Evolutionary conservation across 2,797 vertebrate species (phyloP), one percentile per base, ranked within the genome.

Genomic region (Centroberyx gerrardi): DNA sequence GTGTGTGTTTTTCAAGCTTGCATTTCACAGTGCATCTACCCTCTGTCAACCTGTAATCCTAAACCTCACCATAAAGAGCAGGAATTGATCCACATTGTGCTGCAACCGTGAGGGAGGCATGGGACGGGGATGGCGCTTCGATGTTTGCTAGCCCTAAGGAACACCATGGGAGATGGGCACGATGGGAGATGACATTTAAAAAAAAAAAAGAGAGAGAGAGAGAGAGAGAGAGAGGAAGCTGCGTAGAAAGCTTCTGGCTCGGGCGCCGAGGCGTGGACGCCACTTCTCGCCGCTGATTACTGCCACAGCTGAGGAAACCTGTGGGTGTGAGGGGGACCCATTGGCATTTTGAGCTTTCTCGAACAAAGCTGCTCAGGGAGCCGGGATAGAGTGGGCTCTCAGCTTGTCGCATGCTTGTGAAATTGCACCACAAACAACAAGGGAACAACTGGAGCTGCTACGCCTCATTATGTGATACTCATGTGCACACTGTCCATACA

Each of bases 111-210:
- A 80, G 49, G 9, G 60, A 58, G 55, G 22, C 22, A 22, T 22
- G 22, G 22, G 22, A 22, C 1, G 22, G 33, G 3, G 17, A 53
- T 69, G 61, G 22, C 56, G 76, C 80, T 54, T 77, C 53, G 5
- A 64, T 88, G 83, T 83, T 87, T 89, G 78, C 81, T 81, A 71
- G 78, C 86, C 70, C 22, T 0, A 60, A 83, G 74, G 87, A 82
- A 78, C 79, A 75, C 66, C 54, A 66, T 4, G 36, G 76, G 62
- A 84, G 78, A 81, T 69, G 66, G 83, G 61, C 76, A 76, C 38
- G 31, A 88, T 79, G 78, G 73, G 64, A 85, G 74, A 74, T 91
- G 91, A 91, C 89, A 92, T 90, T 92, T 90, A 85, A 56, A 42
- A 64, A 61, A 69, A 31, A 48, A 29, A 2, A 36, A 54, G 8